Evolutionary conservation across 2,797 vertebrate genomes (phyloP).

Genomic region (Sebastes vulpes): DNA sequence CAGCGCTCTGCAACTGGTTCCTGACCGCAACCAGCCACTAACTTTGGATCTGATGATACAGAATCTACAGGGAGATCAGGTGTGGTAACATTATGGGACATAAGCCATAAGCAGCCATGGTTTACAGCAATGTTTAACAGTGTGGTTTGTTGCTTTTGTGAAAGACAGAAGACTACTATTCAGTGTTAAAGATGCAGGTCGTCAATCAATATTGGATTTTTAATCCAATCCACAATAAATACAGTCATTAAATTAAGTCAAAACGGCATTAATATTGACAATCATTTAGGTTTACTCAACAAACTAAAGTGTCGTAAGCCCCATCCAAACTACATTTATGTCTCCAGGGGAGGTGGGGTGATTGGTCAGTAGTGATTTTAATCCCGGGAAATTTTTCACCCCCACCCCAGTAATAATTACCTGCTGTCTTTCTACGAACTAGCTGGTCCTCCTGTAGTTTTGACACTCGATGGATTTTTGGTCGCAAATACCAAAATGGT

Average conservation of each 20-base stretch:
- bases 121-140: neutral
- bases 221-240: neutral
- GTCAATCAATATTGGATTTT: neutral
- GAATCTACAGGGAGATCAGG: neutral
- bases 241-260: neutral
- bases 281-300: neutral
- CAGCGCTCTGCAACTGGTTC: conserved; percentile 40
- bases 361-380: neutral
- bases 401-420: too few relatives aligned
- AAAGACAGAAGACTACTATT: neutral
- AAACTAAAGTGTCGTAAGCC: neutral
- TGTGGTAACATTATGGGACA: neutral
- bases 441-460: neutral
- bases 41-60: conserved; percentile 6
- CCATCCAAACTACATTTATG: neutral
- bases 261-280: too few relatives aligned
- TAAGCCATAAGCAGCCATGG: neutral
- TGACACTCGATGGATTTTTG: too few relatives aligned
- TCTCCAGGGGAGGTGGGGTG: neutral
- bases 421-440: neutral
- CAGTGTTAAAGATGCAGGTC: neutral
- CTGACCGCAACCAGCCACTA: conserved; percentile 7
- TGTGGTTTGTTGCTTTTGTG: neutral
- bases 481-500: too few relatives aligned
- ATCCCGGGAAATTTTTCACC: neutral